Base-by-base conservation (phyloP, 1,140 invertebrate genomes). In the Leptonema lineaticorne region DNA sequence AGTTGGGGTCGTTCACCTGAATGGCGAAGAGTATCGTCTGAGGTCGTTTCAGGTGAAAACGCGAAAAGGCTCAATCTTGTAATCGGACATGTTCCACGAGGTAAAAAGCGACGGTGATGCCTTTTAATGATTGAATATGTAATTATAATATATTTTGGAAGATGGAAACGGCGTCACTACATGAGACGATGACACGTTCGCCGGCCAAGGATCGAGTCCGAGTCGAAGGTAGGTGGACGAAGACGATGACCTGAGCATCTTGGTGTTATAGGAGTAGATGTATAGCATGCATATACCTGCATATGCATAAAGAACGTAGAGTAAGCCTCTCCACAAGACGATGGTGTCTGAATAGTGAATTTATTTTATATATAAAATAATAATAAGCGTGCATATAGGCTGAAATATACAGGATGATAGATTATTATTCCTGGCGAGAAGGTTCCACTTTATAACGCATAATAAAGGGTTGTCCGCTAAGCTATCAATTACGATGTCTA, bases 191-290 rank as follows among this genome's bases (percentile, higher is more conserved):
- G 30, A 33, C 57, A 33, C 50, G 50, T 26, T 33, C 27, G 57
- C n/a, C 28, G 59, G 18, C 26, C 33, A n/a, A n/a, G 37, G 59
- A 45, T 62, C 59, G 11, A 16, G 37, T 64, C 11, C 27, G 62
- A n/a, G n/a, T n/a, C n/a, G 6, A 45, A 46, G 37, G 62, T 64
- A 26, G 62, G 62, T 33, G 37, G 62, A 33, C 28, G 20, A 22
- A 37, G 62, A 37, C 62, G 62, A 50, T 64, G 62, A 64, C 62
- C 62, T 20, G 28, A 59, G 28, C 28, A 59, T 37, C 57, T 6
- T n/a, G 16, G 6, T n/a, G n/a, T n/a, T n/a, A n/a, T n/a, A 22
- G 48, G 9, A 53, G 48, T n/a, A 33, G 30, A 9, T 30, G 57
- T 30, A 29, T 28, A 16, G 53, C 53, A 57, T 48, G 29, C 29